Evolutionary conservation across 1,140 invertebrate species (phyloP), one percentile per base, ranked within the genome.

Genomic region (Atta colombica): DNA sequence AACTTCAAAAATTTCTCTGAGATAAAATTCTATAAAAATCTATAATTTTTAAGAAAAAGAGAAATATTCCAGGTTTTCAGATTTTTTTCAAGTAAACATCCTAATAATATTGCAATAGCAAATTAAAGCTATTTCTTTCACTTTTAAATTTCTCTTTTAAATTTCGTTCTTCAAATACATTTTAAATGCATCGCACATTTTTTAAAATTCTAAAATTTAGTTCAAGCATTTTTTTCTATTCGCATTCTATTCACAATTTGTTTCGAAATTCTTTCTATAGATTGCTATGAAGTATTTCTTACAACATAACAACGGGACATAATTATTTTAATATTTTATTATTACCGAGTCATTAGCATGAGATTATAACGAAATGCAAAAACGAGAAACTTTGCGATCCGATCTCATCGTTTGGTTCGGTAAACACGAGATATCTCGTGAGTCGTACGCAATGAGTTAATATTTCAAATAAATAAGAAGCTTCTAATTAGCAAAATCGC

Each of bases 281-380:
- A 58, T 21, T 39, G 4, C 18, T 21, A n/a, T 45, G 6, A 68
- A 8, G 8, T 14, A 68, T 49, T 45, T 68, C 39, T 45, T 49
- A 21, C 10, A 21, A 45, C 35, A n/a, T 14, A 68, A 68, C 39
- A 68, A 68, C 10, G 35, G 39, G 65, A 49, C 12, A 68, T 5
- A 0, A 49, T 31, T 31, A 63, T 3, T 60, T 60, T 60, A 60
- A 18, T 61, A 31, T 18, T 68, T 68, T 21, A 39, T 68, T 35
- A 68, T 68, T 35, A 68, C 10, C 61, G 28, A 18, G 2, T 4
- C 31, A 39, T 39, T 35, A 39, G 65, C 14, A 39, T 25, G 35
- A n/a, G 4, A 45, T 39, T 68, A 68, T 68, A 68, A 35, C 28
- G 12, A 68, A 45, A 68, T 68, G 35, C n/a, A 68, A 68, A 45